These are phyloP conservation scores for Lasiurus borealis DNA, from an alignment of 2,113 vertebrate genomes.

Conservation along the genomic window DNA sequence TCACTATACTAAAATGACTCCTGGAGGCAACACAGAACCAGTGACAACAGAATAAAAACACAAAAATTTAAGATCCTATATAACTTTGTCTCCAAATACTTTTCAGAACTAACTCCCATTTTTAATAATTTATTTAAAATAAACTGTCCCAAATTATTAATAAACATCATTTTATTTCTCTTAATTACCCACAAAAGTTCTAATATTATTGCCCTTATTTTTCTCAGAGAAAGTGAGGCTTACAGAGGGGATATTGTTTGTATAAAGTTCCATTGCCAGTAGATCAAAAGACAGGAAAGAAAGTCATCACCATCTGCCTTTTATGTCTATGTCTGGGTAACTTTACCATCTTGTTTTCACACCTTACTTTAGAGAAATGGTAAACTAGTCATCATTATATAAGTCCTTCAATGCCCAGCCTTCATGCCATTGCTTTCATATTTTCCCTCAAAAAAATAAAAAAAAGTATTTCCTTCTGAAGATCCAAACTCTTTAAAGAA, in stretches of 20 bases:
- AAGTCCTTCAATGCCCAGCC: neutral
- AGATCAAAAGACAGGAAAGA: neutral
- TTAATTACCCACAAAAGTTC: neutral
- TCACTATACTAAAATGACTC: neutral
- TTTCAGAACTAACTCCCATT: neutral
- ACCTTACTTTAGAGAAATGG: neutral
- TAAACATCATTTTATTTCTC: neutral
- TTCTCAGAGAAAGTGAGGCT: neutral
- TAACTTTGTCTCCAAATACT: neutral
- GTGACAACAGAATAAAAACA: neutral
- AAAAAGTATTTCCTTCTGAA: too few relatives aligned
- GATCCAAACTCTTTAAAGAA: neutral
- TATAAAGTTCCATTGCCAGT: neutral
- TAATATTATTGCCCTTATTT: neutral
- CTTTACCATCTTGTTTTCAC: neutral
- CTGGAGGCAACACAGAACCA: neutral
- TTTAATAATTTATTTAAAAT: constrained; percentile 5
- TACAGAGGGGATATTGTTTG: neutral
- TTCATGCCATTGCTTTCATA: neutral
- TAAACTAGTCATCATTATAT: neutral
- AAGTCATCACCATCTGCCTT: neutral
- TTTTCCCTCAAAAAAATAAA: too few relatives aligned
- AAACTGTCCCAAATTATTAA: neutral
- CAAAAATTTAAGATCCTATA: neutral
- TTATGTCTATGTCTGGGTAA: neutral